phyloP scores from a whole-genome alignment of 2,888 invertebrate genomes.

The Mesorhabditis belari region DNA sequence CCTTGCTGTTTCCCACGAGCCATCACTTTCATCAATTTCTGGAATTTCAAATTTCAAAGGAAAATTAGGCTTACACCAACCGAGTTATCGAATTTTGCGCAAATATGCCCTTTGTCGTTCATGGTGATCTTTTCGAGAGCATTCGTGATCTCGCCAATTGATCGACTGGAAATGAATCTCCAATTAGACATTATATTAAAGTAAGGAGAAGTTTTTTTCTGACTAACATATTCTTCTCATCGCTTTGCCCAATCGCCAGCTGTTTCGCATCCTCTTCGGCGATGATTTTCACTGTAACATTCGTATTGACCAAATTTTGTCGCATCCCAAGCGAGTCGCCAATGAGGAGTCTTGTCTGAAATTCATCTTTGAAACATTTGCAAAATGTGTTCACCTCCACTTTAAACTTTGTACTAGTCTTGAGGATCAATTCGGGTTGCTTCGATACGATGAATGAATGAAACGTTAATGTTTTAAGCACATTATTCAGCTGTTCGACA shows the following conservation, averaged over 20 bases:
- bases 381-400: constrained; percentile 45
- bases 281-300: constrained; percentile 50
- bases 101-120: constrained; percentile 48
- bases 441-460: constrained; percentile 58
- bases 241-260: constrained; percentile 36
- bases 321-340: constrained; percentile 56
- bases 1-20: constrained; percentile 53
- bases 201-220: background rate
- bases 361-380: background rate
- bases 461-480: constrained; percentile 50
- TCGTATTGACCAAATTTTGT: constrained; percentile 51
- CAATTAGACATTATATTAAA: no score
- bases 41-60: constrained; percentile 2
- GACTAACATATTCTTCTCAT: constrained; percentile 46
- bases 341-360: constrained; percentile 55
- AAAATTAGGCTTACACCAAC: constrained; percentile 15
- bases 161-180: constrained; percentile 45
- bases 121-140: constrained; percentile 51
- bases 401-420: constrained; percentile 58
- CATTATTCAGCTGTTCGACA: constrained; percentile 39
- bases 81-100: constrained; percentile 52
- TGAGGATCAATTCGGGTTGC: constrained; percentile 59
- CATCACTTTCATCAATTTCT: constrained; percentile 51
- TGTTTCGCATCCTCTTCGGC: constrained; percentile 50
- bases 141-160: constrained; percentile 50